Evolutionary conservation across 2,113 vertebrate genomes (phyloP), one percentile per base, ranked within the genome.

Genomic region (Saimiri boliviensis): DNA sequence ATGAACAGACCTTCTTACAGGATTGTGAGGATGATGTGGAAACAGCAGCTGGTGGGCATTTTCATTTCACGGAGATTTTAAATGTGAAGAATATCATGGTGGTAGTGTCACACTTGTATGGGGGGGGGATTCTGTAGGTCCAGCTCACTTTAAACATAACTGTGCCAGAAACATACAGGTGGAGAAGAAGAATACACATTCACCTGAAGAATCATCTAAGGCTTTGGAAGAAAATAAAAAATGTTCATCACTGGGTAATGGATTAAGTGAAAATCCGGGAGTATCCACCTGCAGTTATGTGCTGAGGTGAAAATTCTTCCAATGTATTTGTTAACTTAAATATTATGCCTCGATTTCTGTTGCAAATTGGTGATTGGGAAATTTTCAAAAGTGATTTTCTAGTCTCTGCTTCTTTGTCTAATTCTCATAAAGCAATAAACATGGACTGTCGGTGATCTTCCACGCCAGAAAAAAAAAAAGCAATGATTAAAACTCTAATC

Each of bases 71-170:
- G 98, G 99, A 99, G 99, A 99, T 99, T 98, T 98, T 99, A 98
- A 99, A 99, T 0, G 99, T 99, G 74, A 99, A 98, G 49, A 99
- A 99, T 30, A 99, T 99, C 95, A 96, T 99, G 96, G 99, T 99
- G 40, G 99, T 99, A 21, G 99, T 99, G 7, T 99, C 99, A 47
- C 99, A 99, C 35, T 99, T 99, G 99, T 99, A 99, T 35, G 99
- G 99, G 68, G 99, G 99, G 68, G 99, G 99, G 1, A 99, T 99
- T 97, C 98, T 99, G 93, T 99, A 47, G 99, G 99, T 83, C 99
- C 99, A 12, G 99, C 99, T 98, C 99, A 99, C 84, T 99, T 99
- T 97, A 99, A 99, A 97, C 99, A 99, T 87, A 99, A 99, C 97
- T 99, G 99, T 98, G 99, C 99, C 21, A 99, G 99, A 89, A 99